Percentiles rank a stretch among this genome's conserved stretches.
phyloP scores from a whole-genome alignment of 2,888 invertebrate species.

The Melangyna quadrimaculata region DNA sequence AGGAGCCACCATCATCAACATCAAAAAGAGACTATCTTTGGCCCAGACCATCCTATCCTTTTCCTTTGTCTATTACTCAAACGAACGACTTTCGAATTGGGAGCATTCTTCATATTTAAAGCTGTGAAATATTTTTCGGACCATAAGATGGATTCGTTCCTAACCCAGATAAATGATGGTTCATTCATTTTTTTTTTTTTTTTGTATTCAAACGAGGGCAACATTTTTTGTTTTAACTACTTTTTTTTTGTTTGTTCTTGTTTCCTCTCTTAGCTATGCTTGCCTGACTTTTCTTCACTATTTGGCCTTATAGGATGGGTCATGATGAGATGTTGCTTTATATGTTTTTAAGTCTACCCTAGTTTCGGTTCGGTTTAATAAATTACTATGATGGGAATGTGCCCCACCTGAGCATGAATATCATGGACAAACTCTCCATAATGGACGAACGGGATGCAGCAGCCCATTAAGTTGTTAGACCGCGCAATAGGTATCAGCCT shows the following conservation, averaged over 20 bases:
- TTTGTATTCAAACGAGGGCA: conserved; percentile 28
- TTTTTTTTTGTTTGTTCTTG: not conserved
- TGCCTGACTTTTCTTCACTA: not conserved
- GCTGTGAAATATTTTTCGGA: conserved; percentile 66
- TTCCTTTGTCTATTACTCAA: conserved; percentile 61
- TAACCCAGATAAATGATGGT: conserved; percentile 66
- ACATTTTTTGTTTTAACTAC: not conserved
- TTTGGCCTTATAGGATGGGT: not conserved
- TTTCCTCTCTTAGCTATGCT: too few species aligned
- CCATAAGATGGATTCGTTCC: conserved; percentile 53
- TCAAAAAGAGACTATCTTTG: conserved; percentile 19
- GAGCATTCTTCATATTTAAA: conserved; percentile 67
- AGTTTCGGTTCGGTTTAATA: conserved; percentile 29
- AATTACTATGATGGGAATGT: conserved; percentile 15
- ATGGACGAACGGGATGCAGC: not conserved
- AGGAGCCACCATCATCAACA: not conserved
- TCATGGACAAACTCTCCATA: not conserved
- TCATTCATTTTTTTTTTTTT: conserved; percentile 60
- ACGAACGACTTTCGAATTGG: conserved; percentile 65
- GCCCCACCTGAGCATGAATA: conserved; percentile 6
- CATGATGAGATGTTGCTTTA: not conserved
- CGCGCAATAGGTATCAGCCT: conserved; percentile 49
- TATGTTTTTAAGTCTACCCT: conserved; percentile 14
- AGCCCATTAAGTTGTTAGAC: conserved; percentile 17
- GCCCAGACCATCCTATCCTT: conserved; percentile 39